phyloP scores from a whole-genome alignment of 2,113 vertebrate genomes.

The Bos javanicus region DNA sequence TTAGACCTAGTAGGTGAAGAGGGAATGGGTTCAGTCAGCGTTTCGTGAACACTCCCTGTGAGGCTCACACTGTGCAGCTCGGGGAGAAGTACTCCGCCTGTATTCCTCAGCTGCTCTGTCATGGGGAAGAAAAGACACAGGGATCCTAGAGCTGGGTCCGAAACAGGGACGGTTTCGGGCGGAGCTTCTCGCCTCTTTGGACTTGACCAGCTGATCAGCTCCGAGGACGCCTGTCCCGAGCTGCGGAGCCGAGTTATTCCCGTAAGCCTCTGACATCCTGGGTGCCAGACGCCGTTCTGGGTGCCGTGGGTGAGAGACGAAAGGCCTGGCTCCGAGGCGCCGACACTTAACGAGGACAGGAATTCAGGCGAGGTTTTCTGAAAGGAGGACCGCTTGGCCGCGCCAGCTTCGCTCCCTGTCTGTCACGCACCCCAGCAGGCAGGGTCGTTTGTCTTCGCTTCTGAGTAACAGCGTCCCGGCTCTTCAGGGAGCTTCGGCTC shows the following conservation, averaged over 20 bases:
- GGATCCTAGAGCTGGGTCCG: not conserved
- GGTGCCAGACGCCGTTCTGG: not conserved
- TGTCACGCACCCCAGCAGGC: not conserved
- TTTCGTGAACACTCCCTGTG: not conserved
- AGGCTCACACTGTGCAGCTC: too few relatives aligned
- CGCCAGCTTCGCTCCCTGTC: not conserved
- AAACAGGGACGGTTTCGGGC: not conserved
- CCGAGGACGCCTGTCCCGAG: not conserved
- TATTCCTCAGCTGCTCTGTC: not conserved
- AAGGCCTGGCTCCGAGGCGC: not conserved
- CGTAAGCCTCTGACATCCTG: not conserved
- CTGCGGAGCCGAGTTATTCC: not conserved
- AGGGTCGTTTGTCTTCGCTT: fast-evolving
- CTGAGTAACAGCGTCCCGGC: not conserved
- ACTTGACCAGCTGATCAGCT: not conserved
- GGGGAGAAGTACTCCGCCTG: not conserved
- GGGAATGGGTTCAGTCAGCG: fast-evolving
- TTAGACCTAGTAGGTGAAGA: not conserved
- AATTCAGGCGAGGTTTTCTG: not conserved
- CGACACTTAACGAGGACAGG: not conserved
- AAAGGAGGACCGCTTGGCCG: not conserved
- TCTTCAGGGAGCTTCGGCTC: fast-evolving
- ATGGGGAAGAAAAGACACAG: not conserved
- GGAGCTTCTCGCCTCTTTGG: not conserved
- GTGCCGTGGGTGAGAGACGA: not conserved